Evolutionary conservation across 2,888 invertebrate genomes (phyloP).

Genomic region (Chouioia cunea): DNA sequence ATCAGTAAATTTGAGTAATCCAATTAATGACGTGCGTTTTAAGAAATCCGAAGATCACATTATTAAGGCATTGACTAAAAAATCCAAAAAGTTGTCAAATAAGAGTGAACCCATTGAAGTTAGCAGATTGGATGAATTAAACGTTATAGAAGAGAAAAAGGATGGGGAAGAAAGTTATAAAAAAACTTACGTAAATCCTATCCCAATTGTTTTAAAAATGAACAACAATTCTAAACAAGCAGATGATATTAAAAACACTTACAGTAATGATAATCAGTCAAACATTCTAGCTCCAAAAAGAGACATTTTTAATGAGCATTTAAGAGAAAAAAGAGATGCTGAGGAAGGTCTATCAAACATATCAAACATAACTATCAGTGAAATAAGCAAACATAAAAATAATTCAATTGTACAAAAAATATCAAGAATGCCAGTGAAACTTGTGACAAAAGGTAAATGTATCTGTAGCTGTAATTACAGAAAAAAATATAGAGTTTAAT

Average conservation of each 20-base stretch:
- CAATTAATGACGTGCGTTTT: constrained; percentile 16
- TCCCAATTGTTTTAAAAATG: constrained; percentile 62
- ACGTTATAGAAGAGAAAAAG: constrained; percentile 51
- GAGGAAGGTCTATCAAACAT: constrained; percentile 12
- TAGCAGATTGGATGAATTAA: constrained; percentile 46
- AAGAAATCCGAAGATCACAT: constrained; percentile 52
- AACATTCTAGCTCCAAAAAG: constrained; percentile 49
- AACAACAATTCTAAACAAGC: constrained; percentile 57
- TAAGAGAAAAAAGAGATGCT: constrained; percentile 58
- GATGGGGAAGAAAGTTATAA: constrained; percentile 56
- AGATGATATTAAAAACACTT: constrained; percentile 18
- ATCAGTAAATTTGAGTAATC: constrained; percentile 6
- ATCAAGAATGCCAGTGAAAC: background rate
- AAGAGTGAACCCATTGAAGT: constrained; percentile 53
- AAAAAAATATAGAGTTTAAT: too few relatives aligned
- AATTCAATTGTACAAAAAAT: too few relatives aligned
- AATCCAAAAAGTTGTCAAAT: constrained; percentile 53
- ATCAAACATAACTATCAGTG: background rate
- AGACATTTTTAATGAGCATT: constrained; percentile 58
- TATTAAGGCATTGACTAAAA: constrained; percentile 57
- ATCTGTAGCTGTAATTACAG: too few relatives aligned
- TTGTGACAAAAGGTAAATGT: background rate
- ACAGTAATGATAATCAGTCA: constrained; percentile 46
- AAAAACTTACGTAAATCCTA: constrained; percentile 48
- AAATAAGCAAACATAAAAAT: background rate